phyloP scores from a whole-genome alignment of 1,140 invertebrate genomes.

The Theocolax elegans region DNA sequence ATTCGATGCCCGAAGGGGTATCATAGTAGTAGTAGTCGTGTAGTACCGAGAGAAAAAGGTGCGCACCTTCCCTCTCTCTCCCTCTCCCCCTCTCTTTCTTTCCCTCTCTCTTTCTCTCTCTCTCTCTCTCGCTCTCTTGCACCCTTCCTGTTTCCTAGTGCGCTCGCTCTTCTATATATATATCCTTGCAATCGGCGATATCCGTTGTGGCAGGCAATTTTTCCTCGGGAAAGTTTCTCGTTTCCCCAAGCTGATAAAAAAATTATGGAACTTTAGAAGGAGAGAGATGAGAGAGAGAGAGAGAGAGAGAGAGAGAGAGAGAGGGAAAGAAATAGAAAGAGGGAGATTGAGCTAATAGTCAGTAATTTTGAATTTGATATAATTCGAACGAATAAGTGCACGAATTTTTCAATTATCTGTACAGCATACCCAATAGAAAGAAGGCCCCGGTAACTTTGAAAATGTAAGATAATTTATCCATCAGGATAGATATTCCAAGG shows the following conservation, averaged over 20 bases:
- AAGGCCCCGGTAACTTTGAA: conserved; percentile 13
- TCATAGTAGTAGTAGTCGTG: no score
- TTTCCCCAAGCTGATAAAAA: conserved; percentile 33
- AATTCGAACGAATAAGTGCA: conserved; percentile 23
- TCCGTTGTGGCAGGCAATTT: conserved; percentile 44
- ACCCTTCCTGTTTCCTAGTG: conserved; percentile 12
- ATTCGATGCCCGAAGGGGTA: conserved; percentile 37
- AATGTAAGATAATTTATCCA: conserved; percentile 43
- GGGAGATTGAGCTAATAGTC: conserved; percentile 23
- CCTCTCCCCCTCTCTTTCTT: conserved; percentile 47
- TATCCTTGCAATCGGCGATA: conserved; percentile 41
- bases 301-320: no score
- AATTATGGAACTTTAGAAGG: conserved; percentile 21
- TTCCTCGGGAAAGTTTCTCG: conserved; percentile 36
- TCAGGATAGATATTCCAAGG: conserved; percentile 39
- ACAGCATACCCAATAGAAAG: neutral
- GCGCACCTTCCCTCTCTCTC: conserved; percentile 49
- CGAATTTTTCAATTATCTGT: conserved; percentile 26
- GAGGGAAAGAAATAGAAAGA: no score
- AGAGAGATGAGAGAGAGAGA: conserved; percentile 12
- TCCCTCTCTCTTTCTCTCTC: conserved; percentile 28
- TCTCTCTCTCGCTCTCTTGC: neutral
- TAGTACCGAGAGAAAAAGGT: conserved; percentile 44
- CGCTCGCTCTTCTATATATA: conserved; percentile 25
- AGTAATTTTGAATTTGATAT: conserved; percentile 32